A percentile compares a stretch with the other conserved stretches of the same genome.
These are phyloP conservation scores for Sycophaga agraensis DNA, from an alignment of 1,140 invertebrate genomes.

Conservation along the genomic window DNA sequence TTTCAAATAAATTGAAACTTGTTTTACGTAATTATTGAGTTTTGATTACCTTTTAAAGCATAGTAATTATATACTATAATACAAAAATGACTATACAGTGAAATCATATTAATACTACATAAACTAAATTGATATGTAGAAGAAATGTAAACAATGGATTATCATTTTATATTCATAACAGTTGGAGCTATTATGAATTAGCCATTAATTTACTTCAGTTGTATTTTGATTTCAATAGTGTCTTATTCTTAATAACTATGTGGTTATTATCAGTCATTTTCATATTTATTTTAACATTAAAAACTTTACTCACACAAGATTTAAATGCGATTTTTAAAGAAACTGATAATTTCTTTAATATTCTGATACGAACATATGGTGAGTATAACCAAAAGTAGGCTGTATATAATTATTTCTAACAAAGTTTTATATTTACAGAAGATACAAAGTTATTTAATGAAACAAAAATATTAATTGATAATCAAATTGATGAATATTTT, in stretches of 20 bases:
- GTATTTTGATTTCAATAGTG: slow-evolving; percentile 5
- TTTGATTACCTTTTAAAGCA: too few relatives aligned
- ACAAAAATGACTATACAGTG: not conserved
- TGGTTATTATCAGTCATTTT: slow-evolving; percentile 19
- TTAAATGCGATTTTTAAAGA: slow-evolving; percentile 18
- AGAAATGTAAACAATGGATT: slow-evolving; percentile 33
- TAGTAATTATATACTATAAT: too few relatives aligned
- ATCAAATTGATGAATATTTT: slow-evolving; percentile 27
- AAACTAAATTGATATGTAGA: not conserved
- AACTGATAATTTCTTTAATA: slow-evolving; percentile 31
- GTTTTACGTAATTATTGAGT: slow-evolving; percentile 5
- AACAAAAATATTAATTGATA: slow-evolving; percentile 16
- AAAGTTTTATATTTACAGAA: slow-evolving; percentile 9
- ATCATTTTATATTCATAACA: not conserved
- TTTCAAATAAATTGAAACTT: too few relatives aligned
- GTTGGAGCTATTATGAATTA: not conserved
- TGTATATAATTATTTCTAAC: not conserved
- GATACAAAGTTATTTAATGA: not conserved
- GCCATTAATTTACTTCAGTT: not conserved
- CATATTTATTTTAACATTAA: slow-evolving; percentile 19
- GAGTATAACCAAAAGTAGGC: not conserved
- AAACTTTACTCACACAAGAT: slow-evolving; percentile 4
- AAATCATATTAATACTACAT: not conserved
- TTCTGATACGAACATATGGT: slow-evolving; percentile 29
- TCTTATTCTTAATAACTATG: not conserved